Percentiles rank a stretch among this genome's conserved stretches.
Evolutionary conservation across 2,888 invertebrate species (phyloP).

Genomic region (Hoplodrina blanda): DNA sequence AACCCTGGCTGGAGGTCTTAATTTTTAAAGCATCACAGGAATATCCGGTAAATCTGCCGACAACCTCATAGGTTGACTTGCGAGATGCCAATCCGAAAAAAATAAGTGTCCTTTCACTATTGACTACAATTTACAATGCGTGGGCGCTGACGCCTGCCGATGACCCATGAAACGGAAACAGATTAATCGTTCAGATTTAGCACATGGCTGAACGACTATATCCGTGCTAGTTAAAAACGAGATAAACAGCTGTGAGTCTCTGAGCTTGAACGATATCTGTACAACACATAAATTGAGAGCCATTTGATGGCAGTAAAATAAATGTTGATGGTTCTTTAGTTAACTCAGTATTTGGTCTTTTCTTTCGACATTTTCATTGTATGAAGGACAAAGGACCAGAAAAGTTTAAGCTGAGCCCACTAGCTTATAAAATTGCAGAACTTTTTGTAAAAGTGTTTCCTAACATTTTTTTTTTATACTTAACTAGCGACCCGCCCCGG

Average conservation of each 20-base stretch:
- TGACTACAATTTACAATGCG: constrained; percentile 1
- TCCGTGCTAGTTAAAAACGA: constrained; percentile 54
- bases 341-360: neutral
- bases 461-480: too few relatives aligned
- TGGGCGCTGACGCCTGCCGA: constrained; percentile 23
- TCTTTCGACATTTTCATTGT: neutral
- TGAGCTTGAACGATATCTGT: constrained; percentile 2
- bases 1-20: too few relatives aligned
- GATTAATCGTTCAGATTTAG: constrained; percentile 49
- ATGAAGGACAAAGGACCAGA: neutral
- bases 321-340: neutral
- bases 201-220: constrained; percentile 45
- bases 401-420: neutral
- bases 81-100: too few relatives aligned
- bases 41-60: too few relatives aligned
- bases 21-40: too few relatives aligned
- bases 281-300: neutral
- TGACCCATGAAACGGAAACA: constrained; percentile 44
- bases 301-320: constrained; percentile 1
- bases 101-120: constrained; percentile 3
- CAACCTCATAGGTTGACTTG: too few relatives aligned
- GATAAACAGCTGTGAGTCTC: constrained; percentile 41
- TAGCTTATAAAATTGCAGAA: constrained; percentile 2
- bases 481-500: too few relatives aligned
- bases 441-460: too few relatives aligned